Evolutionary conservation across 2,113 vertebrate genomes (phyloP).

Genomic region (Dermatemys mawii): DNA sequence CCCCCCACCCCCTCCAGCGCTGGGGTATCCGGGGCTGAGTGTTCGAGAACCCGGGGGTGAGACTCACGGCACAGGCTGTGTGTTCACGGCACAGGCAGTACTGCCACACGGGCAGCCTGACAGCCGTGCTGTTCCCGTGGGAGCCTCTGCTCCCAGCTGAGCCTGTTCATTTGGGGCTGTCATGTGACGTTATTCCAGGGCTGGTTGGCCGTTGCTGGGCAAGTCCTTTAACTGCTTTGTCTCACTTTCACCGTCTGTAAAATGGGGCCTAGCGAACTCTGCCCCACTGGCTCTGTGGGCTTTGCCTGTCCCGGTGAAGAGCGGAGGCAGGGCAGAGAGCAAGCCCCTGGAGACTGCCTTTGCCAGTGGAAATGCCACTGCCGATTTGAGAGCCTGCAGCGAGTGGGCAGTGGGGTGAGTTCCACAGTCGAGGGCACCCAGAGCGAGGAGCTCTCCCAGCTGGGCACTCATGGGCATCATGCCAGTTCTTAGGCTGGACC

Average conservation of each 20-base stretch:
- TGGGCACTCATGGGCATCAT: too few relatives aligned
- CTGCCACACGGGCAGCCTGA: background rate
- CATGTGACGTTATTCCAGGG: background rate
- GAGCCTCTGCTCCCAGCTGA: background rate
- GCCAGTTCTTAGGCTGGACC: too few relatives aligned
- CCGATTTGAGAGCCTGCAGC: background rate
- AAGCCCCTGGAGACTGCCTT: background rate
- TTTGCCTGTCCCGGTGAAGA: background rate
- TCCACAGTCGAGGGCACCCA: background rate
- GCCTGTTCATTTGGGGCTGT: background rate
- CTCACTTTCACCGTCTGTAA: too few relatives aligned
- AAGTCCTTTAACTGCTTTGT: background rate
- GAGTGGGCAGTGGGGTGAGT: background rate
- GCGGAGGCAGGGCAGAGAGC: too few relatives aligned
- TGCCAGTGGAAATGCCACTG: background rate
- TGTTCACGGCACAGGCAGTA: background rate
- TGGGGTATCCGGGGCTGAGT: background rate
- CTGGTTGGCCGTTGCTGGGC: background rate
- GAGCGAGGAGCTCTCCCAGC: background rate
- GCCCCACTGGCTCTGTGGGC: too few relatives aligned
- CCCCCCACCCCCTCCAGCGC: accelerated
- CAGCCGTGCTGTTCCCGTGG: background rate
- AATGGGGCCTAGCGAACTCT: too few relatives aligned
- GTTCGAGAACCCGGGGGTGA: background rate
- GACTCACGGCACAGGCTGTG: accelerated